phyloP scores from a whole-genome alignment of 2,113 vertebrate species.

The Propithecus coquereli region DNA sequence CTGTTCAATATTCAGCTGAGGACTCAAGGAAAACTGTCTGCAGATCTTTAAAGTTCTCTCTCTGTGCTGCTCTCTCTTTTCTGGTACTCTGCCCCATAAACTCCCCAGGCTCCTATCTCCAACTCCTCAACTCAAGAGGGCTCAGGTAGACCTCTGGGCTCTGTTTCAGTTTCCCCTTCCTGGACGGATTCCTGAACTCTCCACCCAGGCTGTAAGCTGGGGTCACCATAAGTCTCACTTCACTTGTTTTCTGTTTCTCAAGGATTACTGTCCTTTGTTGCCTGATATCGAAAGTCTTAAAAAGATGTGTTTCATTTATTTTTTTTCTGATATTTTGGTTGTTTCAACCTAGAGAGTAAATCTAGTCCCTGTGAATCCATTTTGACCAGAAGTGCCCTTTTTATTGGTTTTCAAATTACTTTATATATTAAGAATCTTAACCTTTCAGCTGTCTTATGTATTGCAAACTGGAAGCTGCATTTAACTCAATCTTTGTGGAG shows the following conservation, averaged over 20 bases:
- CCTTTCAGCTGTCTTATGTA: background rate
- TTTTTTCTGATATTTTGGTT: background rate
- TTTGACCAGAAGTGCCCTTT: background rate
- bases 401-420: constrained; percentile 40
- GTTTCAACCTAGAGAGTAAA: background rate
- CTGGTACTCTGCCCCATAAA: background rate
- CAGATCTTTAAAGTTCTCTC: background rate
- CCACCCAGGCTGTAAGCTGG: background rate
- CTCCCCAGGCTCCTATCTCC: background rate
- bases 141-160: background rate
- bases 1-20: background rate
- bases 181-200: background rate
- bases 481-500: constrained; percentile 9
- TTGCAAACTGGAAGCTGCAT: background rate
- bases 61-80: background rate
- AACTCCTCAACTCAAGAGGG: background rate
- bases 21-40: background rate
- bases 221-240: background rate
- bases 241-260: background rate
- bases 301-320: background rate
- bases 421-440: constrained; percentile 40
- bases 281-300: background rate
- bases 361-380: background rate
- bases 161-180: background rate
- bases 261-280: background rate